phyloP scores from a whole-genome alignment of 2,797 vertebrate species.

The Gastrophryne carolinensis region DNA sequence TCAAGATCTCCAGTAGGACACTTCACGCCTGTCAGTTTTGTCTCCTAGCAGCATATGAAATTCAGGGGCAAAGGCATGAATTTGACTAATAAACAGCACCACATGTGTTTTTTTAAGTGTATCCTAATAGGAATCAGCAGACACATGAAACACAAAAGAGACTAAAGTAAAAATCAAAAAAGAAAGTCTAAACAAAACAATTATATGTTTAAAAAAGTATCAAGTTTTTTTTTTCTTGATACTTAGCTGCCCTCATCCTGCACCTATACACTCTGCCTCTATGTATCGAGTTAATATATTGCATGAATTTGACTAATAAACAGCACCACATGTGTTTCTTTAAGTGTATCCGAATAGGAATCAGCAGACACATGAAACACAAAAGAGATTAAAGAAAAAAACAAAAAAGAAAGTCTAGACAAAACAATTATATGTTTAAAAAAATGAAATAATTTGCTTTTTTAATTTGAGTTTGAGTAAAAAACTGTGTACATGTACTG shows the following conservation, averaged over 20 bases:
- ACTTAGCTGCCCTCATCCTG: too few relatives aligned
- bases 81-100: slow-evolving; percentile 30
- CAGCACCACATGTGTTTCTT: slow-evolving; percentile 9
- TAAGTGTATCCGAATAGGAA: neutral
- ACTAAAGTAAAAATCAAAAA: neutral
- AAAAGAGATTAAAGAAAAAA: neutral
- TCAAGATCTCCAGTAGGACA: neutral
- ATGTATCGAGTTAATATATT: too few relatives aligned
- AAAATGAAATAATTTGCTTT: too few relatives aligned
- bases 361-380: slow-evolving; percentile 13
- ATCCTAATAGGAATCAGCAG: slow-evolving; percentile 16
- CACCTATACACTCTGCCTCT: too few relatives aligned
- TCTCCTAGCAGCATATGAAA: slow-evolving; percentile 23
- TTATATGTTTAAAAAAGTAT: too few relatives aligned
- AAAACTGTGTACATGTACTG: too few relatives aligned
- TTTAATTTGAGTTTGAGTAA: too few relatives aligned
- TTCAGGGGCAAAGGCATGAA: slow-evolving; percentile 16
- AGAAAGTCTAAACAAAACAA: neutral
- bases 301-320: slow-evolving; percentile 27
- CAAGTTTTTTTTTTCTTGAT: too few relatives aligned
- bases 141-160: slow-evolving; percentile 9
- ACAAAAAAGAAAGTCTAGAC: neutral
- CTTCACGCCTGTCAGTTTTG: slow-evolving; percentile 33
- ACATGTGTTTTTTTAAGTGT: neutral
- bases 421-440: neutral